Conservation (phyloP, 2,797 vertebrate genomes). For the Cuculus canorus region DNA sequence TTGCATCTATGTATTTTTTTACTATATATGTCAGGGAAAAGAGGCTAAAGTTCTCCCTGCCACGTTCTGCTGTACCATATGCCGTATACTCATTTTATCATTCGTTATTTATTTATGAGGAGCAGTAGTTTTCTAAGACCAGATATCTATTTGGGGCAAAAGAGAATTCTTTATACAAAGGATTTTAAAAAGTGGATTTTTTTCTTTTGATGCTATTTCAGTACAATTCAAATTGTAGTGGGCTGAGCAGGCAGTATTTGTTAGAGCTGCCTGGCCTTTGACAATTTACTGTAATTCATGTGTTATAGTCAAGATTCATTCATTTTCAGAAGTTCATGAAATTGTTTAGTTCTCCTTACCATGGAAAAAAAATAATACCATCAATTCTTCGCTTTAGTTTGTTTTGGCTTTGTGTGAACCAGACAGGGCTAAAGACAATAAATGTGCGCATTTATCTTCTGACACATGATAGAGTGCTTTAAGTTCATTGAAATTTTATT, state of each 20-base stretch:
- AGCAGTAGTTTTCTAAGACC: not conserved
- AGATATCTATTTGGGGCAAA: not conserved
- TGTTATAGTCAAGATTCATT: not conserved
- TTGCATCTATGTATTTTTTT: not conserved
- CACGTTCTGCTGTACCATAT: not conserved
- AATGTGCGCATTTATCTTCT: not conserved
- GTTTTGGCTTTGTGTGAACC: not conserved
- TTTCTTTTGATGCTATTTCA: not conserved
- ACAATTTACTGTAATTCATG: not conserved
- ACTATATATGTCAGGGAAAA: not conserved
- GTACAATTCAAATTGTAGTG: not conserved
- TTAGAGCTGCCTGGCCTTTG: not conserved
- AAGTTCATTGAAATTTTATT: not conserved
- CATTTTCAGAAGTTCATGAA: not conserved
- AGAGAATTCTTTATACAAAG: not conserved
- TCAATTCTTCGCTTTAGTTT: not conserved
- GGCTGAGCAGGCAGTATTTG: not conserved
- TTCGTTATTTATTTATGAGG: not conserved
- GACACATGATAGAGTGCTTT: not conserved
- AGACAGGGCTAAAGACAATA: not conserved
- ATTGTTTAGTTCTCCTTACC: not conserved
- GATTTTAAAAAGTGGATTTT: not conserved
- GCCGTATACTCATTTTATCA: not conserved
- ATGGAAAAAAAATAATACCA: not conserved
- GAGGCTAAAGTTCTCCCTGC: not conserved